These are phyloP conservation scores for Brachypalpus laphriformis DNA, from an alignment of 2,888 invertebrate genomes.

Conservation along the genomic window DNA sequence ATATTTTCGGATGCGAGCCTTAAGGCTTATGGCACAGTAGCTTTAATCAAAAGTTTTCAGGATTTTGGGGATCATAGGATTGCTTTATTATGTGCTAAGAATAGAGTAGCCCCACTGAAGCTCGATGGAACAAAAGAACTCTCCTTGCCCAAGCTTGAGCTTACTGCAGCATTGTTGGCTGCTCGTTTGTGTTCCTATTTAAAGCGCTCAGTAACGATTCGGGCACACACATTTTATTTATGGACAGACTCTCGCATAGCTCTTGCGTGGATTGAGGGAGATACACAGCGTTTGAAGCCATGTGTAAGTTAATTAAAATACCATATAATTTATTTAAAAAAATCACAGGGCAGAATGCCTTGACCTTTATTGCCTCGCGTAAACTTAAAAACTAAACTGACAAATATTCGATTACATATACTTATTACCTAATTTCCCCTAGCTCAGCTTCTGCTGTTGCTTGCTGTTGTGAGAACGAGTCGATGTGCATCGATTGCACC, in stretches of 20 bases:
- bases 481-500: too few species aligned
- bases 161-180: background rate
- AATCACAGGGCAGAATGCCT: too few species aligned
- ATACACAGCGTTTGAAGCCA: background rate
- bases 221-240: background rate
- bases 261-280: background rate
- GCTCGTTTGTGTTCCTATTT: background rate
- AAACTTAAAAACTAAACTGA: too few species aligned
- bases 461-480: too few species aligned
- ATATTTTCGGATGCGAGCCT: constrained; percentile 33
- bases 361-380: too few species aligned
- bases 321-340: too few species aligned
- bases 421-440: too few species aligned
- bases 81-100: constrained; percentile 32
- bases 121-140: background rate
- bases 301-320: too few species aligned
- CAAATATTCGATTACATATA: too few species aligned
- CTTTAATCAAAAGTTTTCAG: background rate
- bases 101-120: constrained; percentile 7
- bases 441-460: too few species aligned
- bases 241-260: constrained; percentile 1
- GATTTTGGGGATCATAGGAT: too few species aligned
- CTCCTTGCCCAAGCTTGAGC: background rate
- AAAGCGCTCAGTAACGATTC: background rate
- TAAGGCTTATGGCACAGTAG: constrained; percentile 35